Evolutionary conservation across 2,113 vertebrate species (phyloP).

Genomic region (Hippocampus mohnikei): DNA sequence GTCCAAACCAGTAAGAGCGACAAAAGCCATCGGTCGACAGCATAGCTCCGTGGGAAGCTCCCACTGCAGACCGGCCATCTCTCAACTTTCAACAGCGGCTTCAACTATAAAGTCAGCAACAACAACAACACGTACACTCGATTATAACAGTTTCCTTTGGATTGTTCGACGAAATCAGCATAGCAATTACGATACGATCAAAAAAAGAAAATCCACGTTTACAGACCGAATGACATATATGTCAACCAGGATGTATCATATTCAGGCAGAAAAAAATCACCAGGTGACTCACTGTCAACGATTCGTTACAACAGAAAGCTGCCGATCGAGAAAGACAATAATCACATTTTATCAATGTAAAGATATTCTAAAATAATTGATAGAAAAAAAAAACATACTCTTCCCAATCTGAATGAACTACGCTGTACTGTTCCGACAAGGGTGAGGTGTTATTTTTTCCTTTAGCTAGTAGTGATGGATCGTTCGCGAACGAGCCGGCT

Average conservation of each 20-base stretch:
- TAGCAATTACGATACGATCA: not conserved
- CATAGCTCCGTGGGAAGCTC: slow-evolving; percentile 96
- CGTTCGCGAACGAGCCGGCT: too few relatives aligned
- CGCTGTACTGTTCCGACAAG: too few relatives aligned
- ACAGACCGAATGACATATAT: not conserved
- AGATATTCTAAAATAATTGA: not conserved
- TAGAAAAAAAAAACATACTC: too few relatives aligned
- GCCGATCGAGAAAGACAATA: not conserved
- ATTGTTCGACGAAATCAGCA: not conserved
- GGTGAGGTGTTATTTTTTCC: too few relatives aligned
- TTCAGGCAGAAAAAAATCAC: not conserved
- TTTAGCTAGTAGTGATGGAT: too few relatives aligned
- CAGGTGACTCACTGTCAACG: not conserved
- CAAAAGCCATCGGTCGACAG: slow-evolving; percentile 96
- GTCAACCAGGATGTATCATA: not conserved
- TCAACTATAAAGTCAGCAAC: not conserved
- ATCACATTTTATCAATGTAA: not conserved
- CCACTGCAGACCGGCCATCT: slow-evolving; percentile 79
- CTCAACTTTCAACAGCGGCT: slow-evolving; percentile 31
- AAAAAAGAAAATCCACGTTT: not conserved
- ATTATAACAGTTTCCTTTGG: not conserved
- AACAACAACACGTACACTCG: not conserved
- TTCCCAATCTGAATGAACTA: too few relatives aligned
- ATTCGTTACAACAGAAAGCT: not conserved
- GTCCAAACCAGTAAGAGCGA: slow-evolving; percentile 91